A percentile compares a stretch with the other conserved stretches of the same genome.
Conservation (phyloP, 2,797 vertebrate species). For the Molossus molossus region DNA sequence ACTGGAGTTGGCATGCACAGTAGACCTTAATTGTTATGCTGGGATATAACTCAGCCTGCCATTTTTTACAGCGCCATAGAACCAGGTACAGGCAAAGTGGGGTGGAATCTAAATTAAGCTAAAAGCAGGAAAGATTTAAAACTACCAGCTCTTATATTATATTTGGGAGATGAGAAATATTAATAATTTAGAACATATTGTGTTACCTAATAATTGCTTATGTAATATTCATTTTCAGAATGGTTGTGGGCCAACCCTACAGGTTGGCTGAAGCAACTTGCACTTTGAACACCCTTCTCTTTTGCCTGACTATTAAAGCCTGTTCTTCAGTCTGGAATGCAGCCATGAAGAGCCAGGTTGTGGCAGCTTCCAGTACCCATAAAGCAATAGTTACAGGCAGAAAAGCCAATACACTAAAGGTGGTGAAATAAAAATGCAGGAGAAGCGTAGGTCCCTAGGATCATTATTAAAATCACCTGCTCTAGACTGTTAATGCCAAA, state of each 20-base stretch:
- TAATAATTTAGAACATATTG: constrained; percentile 66
- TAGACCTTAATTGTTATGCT: constrained; percentile 25
- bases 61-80: constrained; percentile 35
- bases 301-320: not conserved
- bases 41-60: not conserved
- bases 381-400: not conserved
- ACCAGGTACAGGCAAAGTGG: not conserved
- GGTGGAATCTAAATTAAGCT: not conserved
- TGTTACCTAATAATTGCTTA: constrained; percentile 60
- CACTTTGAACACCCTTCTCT: not conserved
- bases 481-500: not conserved
- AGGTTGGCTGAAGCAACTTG: not conserved
- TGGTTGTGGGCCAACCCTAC: not conserved
- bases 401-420: not conserved
- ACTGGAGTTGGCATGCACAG: not conserved
- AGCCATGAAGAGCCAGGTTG: not conserved
- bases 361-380: not conserved
- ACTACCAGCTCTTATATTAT: constrained; percentile 29
- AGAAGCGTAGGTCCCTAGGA: not conserved
- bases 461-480: not conserved
- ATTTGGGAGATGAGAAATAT: constrained; percentile 61
- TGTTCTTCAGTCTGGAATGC: not conserved
- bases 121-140: constrained; percentile 70
- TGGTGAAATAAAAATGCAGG: not conserved
- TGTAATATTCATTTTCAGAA: constrained; percentile 69